phyloP scores from a whole-genome alignment of 1,140 invertebrate species.

The Lineus longissimus region DNA sequence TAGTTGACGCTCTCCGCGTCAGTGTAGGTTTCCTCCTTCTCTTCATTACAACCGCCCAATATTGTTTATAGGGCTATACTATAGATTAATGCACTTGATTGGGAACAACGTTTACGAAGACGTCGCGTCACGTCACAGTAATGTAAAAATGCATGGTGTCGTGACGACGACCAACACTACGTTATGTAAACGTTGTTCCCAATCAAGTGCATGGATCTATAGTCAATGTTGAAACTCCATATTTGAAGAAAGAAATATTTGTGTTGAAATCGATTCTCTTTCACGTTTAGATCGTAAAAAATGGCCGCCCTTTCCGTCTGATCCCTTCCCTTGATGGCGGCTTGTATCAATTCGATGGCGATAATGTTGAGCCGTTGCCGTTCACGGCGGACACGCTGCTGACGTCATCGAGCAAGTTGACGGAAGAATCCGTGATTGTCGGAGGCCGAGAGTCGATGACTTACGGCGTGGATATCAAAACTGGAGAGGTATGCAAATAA shows the following conservation, averaged over 20 bases:
- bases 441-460: conserved; percentile 65
- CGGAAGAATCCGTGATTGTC: conserved; percentile 78
- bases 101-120: no score
- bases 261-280: neutral
- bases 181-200: no score
- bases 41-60: no score
- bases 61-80: no score
- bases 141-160: no score
- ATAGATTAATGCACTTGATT: no score
- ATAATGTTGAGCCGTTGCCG: conserved; percentile 79
- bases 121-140: no score
- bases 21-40: no score
- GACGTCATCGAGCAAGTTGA: conserved; percentile 74
- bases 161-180: no score
- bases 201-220: neutral
- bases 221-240: neutral
- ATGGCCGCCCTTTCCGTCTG: conserved; percentile 79
- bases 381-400: conserved; percentile 80
- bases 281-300: conserved; percentile 69
- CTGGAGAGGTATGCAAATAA: conserved; percentile 60
- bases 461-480: conserved; percentile 68
- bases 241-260: neutral
- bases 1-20: no score
- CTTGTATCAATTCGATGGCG: conserved; percentile 86
- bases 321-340: conserved; percentile 87